Percentiles rank a stretch among this genome's conserved stretches.
phyloP scores from a whole-genome alignment of 2,113 vertebrate genomes.

The Bettongia penicillata region DNA sequence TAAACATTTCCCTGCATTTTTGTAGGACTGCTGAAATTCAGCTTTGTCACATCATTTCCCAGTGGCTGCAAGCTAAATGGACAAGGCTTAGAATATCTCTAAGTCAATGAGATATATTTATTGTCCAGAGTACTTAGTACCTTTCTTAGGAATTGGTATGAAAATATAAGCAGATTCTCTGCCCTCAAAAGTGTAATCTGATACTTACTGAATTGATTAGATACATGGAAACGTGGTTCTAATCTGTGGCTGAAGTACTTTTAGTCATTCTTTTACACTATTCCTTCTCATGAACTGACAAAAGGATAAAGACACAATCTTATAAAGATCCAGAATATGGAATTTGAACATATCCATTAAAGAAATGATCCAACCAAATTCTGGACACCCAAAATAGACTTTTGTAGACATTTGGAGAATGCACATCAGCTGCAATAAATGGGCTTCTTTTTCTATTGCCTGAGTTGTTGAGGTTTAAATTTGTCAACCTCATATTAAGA shows the following conservation, averaged over 20 bases:
- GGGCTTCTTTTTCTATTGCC: conserved; percentile 2
- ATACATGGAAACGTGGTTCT: background rate
- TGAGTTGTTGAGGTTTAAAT: conserved; percentile 10
- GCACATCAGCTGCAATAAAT: conserved; percentile 9
- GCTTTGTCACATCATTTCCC: background rate
- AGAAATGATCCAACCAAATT: background rate
- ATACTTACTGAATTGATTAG: background rate
- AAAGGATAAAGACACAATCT: background rate
- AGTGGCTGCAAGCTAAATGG: background rate
- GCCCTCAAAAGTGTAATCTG: background rate
- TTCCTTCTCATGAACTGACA: background rate
- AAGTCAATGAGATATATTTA: background rate
- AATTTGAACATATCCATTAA: background rate
- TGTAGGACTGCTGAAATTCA: conserved; percentile 18
- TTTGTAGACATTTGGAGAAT: background rate
- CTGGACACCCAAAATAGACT: background rate
- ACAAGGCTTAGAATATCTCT: background rate
- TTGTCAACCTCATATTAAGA: background rate
- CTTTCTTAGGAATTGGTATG: background rate
- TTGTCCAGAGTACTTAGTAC: background rate
- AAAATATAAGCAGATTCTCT: background rate
- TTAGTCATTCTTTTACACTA: background rate
- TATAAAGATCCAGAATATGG: background rate
- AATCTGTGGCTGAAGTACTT: background rate
- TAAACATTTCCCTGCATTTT: background rate